phyloP scores from a whole-genome alignment of 2,113 vertebrate species.

The Zapus hudsonius region DNA sequence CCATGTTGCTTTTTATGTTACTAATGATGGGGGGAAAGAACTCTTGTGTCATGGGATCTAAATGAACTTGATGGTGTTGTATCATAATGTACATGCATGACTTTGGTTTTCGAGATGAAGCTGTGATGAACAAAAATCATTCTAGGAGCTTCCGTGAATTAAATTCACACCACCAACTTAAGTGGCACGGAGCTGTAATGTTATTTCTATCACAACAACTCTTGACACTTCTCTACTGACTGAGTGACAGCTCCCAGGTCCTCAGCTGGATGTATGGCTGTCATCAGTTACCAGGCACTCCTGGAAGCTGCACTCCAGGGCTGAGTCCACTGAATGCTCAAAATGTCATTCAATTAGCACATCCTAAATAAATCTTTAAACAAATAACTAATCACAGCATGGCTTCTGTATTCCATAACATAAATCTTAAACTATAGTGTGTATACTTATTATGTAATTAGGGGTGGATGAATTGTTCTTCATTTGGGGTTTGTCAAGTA shows the following conservation, averaged over 20 bases:
- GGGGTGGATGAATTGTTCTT: constrained; percentile 1
- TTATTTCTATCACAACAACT: neutral
- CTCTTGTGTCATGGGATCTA: neutral
- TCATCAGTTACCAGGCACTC: neutral
- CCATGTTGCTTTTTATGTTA: neutral
- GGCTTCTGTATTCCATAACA: constrained; percentile 48
- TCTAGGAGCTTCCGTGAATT: neutral
- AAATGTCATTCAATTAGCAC: neutral
- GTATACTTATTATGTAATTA: constrained; percentile 48
- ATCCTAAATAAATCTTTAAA: constrained; percentile 56
- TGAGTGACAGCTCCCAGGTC: neutral
- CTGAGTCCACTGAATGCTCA: neutral
- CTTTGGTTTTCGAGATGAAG: neutral
- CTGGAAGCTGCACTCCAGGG: neutral
- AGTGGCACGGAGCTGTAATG: no score
- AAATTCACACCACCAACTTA: neutral
- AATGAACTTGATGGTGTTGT: neutral
- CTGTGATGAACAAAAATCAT: neutral
- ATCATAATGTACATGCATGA: neutral
- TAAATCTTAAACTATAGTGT: constrained; percentile 31
- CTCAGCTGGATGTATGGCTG: neutral
- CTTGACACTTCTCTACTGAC: no score
- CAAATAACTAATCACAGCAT: constrained; percentile 25
- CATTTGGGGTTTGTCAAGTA: constrained; percentile 59
- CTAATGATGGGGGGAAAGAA: accelerated